Evolutionary conservation across 1,140 invertebrate species (phyloP), one percentile per base, ranked within the genome.

Genomic region (Pachyrhynchus sulphureomaculatus): DNA sequence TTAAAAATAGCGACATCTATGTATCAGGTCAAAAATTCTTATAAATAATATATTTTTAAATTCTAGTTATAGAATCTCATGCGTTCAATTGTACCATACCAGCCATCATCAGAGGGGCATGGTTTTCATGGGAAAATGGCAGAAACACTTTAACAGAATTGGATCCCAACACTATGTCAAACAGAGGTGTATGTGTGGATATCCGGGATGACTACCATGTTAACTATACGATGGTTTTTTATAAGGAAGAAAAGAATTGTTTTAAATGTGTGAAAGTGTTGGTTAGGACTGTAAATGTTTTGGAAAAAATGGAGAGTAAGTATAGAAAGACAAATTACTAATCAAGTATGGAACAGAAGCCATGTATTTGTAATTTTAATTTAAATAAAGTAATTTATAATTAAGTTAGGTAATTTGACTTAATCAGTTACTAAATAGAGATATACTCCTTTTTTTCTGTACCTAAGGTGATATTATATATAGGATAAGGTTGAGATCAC

Each of bases 41-140:
- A n/a, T n/a, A n/a, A n/a, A n/a, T n/a, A n/a, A n/a, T n/a, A n/a
- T n/a, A n/a, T n/a, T n/a, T n/a, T n/a, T n/a, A n/a, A n/a, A 61
- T 62, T 49, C 1, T 33, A 61, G 58, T 53, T 21, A 39, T 29
- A 39, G 26, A 37, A 45, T 53, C 18, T 45, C 13, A 20, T 3
- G 48, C 49, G 4, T 32, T 42, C 0, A 79, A 81, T 45, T 86
- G 84, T 69, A 79, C 78, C 21, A 91, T 94, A 72, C 91, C 92
- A 18, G 70, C 84, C 57, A 85, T 91, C 45, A 77, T 95, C 23
- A 82, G 90, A 73, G 92, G 92, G 52, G 84, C 88, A 29, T 95
- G 93, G 93, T 95, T 92, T 78, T 93, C 91, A 8, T 90, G 91
- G 84, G 93, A 96, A 83, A 88, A 88, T 78, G 91, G 91, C 15